Base-by-base conservation (phyloP, 2,888 invertebrate genomes). In the Chrysotoxum bicinctum region DNA sequence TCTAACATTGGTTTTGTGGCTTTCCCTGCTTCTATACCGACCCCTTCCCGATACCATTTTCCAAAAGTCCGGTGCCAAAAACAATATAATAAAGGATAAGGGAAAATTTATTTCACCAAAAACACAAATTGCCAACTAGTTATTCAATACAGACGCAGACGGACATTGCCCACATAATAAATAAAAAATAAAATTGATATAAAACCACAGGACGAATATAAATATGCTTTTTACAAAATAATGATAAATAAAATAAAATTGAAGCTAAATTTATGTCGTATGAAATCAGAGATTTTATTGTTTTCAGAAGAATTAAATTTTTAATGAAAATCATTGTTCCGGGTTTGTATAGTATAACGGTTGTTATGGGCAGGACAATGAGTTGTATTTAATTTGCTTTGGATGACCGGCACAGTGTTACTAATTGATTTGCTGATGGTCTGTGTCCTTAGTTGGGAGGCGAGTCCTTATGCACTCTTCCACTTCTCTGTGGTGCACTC, bases 371-470 rank as follows among this genome's bases (percentile, higher is more conserved):
- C 60, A 62, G 48, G 32, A 66, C 64, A 48, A 69, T 50, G 72
- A 64, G 10, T 73, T 77, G 23, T 58, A 19, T 58, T 76, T 35
- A 37, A 43, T 78, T 74, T 50, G 64, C 43, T 58, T 54, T 66
- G 48, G 32, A 64, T 56, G 62, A n/a, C 68, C 78, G 62, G 56
- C 40, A 69, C 68, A 64, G 69, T 78, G 69, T 74, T 69, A 74
- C 78, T 74, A 83, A 83, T 83, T 78, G 78, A 78, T 78, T 74
- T 69, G 32, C 40, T 52, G 43, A 64, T 43, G 70, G 45, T 21
- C 30, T 21, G 16, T 66, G 21, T 21, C 14, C 26, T 58, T 40
- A 40, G 40, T 23, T 3, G 2, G 4, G 21, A 23, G 12, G 43
- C 21, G 8, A 7, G 14, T 12, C 10, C 16, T 19, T 56, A 16